These are phyloP conservation scores for Baryphthengus martii DNA, from an alignment of 2,113 vertebrate species.

Conservation along the genomic window DNA sequence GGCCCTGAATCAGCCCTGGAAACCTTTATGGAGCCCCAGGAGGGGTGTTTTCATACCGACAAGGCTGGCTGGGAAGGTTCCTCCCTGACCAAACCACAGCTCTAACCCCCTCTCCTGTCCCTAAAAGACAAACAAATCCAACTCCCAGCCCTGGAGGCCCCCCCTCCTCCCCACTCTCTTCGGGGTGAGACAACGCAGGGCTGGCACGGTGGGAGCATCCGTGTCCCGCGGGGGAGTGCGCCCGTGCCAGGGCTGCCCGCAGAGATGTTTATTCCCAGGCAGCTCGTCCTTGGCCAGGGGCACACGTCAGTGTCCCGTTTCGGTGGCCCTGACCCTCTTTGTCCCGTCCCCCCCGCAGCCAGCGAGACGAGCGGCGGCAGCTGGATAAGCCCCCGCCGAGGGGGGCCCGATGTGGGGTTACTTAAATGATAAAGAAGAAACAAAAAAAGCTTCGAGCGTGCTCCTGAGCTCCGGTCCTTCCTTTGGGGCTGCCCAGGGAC, in stretches of 20 bases:
- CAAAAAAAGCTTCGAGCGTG: neutral
- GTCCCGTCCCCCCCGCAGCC: neutral
- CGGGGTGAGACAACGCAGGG: neutral
- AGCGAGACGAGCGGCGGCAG: neutral
- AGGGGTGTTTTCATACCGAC: neutral
- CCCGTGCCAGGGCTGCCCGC: neutral
- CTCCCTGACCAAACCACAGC: neutral
- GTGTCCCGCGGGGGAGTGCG: rapidly evolving
- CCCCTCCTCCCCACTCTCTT: no score
- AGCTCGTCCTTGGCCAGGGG: neutral
- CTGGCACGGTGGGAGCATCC: neutral
- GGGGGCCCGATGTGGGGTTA: rapidly evolving
- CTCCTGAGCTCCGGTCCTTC: rapidly evolving
- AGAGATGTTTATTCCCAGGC: neutral
- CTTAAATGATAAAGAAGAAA: neutral
- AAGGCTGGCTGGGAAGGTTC: neutral
- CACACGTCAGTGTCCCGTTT: neutral
- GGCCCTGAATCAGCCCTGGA: neutral
- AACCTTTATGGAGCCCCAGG: neutral
- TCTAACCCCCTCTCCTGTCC: neutral
- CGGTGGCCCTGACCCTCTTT: neutral
- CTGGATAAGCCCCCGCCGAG: neutral
- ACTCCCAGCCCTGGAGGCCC: neutral
- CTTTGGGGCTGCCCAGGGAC: neutral
- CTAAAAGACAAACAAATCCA: neutral